A percentile compares a stretch with the other conserved stretches of the same genome.
Conservation (phyloP, 2,888 invertebrate genomes). For the Mimumesa dahlbomi region DNA sequence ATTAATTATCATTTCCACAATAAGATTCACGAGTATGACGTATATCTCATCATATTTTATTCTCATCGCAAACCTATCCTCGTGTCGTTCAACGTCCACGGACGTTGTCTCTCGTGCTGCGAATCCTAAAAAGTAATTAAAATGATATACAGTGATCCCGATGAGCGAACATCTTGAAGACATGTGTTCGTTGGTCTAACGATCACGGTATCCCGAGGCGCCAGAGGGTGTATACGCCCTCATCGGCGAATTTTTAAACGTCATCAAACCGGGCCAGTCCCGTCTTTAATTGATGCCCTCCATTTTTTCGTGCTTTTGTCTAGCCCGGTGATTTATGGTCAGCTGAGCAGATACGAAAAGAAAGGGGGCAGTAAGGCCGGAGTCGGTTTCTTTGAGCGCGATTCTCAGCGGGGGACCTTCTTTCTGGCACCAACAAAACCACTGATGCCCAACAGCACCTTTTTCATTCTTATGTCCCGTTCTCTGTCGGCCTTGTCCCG, state of each 20-base stretch:
- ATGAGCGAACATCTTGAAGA: constrained; percentile 53
- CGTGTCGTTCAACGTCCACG: too few relatives aligned
- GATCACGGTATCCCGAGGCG: constrained; percentile 45
- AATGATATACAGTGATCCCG: constrained; percentile 39
- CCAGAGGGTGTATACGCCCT: constrained; percentile 35
- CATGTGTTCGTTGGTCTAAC: constrained; percentile 52
- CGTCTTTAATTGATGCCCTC: constrained; percentile 72
- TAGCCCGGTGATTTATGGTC: constrained; percentile 74
- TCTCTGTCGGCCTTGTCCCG: constrained; percentile 37
- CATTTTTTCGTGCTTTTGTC: constrained; percentile 74
- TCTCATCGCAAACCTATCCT: too few relatives aligned
- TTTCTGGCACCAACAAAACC: constrained; percentile 59
- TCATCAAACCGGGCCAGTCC: constrained; percentile 50
- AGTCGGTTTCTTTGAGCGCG: constrained; percentile 70
- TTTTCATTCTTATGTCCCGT: constrained; percentile 43
- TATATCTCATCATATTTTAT: too few relatives aligned
- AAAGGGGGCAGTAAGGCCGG: constrained; percentile 38
- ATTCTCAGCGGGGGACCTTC: constrained; percentile 69
- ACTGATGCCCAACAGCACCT: constrained; percentile 34
- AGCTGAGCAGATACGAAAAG: constrained; percentile 49
- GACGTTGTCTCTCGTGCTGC: neutral
- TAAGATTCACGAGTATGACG: too few relatives aligned
- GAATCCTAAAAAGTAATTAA: constrained; percentile 32
- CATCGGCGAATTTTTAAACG: constrained; percentile 62
- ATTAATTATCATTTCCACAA: too few relatives aligned